Evolutionary conservation across 2,113 vertebrate genomes (phyloP).

Genomic region (Rhadina sibilatrix): DNA sequence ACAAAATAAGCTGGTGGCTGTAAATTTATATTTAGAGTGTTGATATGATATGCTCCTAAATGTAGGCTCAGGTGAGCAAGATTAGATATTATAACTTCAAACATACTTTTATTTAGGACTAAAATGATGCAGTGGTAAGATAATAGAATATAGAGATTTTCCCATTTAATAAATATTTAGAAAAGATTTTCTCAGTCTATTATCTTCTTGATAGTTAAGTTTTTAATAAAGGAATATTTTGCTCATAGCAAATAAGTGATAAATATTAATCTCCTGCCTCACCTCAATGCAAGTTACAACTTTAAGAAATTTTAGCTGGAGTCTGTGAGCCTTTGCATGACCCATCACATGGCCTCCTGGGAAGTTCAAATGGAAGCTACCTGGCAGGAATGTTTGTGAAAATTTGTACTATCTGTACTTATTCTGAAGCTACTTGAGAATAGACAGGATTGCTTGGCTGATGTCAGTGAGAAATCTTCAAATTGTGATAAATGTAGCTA

Average conservation of each 20-base stretch:
- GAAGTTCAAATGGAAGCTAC: background rate
- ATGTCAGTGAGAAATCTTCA: background rate
- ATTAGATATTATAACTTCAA: background rate
- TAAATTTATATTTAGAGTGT: background rate
- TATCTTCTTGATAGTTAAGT: background rate
- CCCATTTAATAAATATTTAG: background rate
- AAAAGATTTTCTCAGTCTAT: background rate
- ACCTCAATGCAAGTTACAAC: background rate
- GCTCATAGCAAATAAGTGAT: background rate
- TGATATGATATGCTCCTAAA: background rate
- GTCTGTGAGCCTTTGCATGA: background rate
- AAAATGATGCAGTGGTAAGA: background rate
- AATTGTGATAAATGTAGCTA: background rate
- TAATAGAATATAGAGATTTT: background rate
- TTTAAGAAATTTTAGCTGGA: background rate
- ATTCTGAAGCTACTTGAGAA: background rate
- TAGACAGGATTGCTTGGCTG: background rate
- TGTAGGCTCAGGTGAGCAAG: background rate
- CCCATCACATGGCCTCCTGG: background rate
- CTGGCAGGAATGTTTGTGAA: background rate
- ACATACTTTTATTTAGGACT: background rate
- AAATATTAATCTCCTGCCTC: background rate
- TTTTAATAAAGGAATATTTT: background rate
- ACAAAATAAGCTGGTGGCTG: background rate
- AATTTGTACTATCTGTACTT: background rate